Evolutionary conservation across 2,797 vertebrate species (phyloP), one percentile per base, ranked within the genome.

Genomic region (Thunnus albacares): DNA sequence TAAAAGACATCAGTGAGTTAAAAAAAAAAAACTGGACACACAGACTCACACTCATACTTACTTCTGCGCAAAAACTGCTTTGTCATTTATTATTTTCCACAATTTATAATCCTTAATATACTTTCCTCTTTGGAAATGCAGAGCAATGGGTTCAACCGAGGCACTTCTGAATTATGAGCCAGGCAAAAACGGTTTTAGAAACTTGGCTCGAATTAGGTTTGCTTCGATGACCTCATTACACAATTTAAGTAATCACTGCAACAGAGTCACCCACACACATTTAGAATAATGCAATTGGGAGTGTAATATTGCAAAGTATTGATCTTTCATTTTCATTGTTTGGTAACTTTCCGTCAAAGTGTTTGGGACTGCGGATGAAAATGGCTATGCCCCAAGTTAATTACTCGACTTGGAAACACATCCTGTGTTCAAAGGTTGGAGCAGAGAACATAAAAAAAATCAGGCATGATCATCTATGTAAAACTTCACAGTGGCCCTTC

Each of bases 351-450:
- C 75, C 49, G 20, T 66, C 59, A 2, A 74, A 49, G 69, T 17
- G 12, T 71, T 65, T 66, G 80, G 81, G 87, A 71, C 77, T 81
- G 64, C 41, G 64, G 85, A 91, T 83, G 79, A 90, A 88, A 92
- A 91, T 80, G 89, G 70, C 82, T 22, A 55, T 77, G 79, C 86
- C 75, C 83, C 47, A 68, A 93, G 89, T 89, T 90, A 93, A 93
- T 91, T 91, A 90, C 91, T 84, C 33, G 79, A 92, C 89, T 86
- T 78, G 77, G 86, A 91, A 92, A 90, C 83, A 92, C 92, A 94
- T 95, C 93, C 93, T 94, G 89, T 89, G 90, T 95, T 96, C 91
- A 95, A 95, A 94, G 91, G 86, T 84, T 89, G 75, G 53, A 89
- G 75, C 71, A 81, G 79, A 81, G 89, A 71, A 90, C 90, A 87